Evolutionary conservation across 2,797 vertebrate genomes (phyloP), one percentile per base, ranked within the genome.

Genomic region (Notolepis coatsorum): DNA sequence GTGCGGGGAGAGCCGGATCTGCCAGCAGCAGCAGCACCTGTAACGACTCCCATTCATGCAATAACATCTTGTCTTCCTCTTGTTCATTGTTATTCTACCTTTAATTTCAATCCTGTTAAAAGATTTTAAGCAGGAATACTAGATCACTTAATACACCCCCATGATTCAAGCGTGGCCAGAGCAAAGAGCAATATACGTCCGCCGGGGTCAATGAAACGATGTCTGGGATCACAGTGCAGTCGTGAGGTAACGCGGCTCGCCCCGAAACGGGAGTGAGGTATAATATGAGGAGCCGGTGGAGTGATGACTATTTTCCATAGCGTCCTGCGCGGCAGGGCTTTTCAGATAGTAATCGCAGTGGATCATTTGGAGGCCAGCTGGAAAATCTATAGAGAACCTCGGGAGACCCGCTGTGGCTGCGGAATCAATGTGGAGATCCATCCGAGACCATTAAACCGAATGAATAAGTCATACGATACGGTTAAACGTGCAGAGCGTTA

Each of bases 331-430:
- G 79, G 74, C 81, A 71, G 65, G 75, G 79, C 68, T 63, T 78
- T 87, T 81, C n/a, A 61, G 73, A 54, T 65, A 68, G 69, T 78
- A 83, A 89, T 85, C 78, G 86, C 83, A 80, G 82, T 80, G 73
- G 82, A 90, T 89, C 78, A 73, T 89, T 86, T 62, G 61, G 58
- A 85, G 79, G 82, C 84, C 84, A 88, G 85, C 89, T 91, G 91
- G 84, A 84, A 87, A 91, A 90, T 87, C 86, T 77, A 86, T 85
- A 83, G 81, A 79, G 66, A 58, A 73, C 77, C 88, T 71, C 78
- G 12, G 54, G 89, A 83, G 86, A 80, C 79, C 62, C 53, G 77
- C 82, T 84, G 82, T 62, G 85, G 58, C 73, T 86, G 83, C 72
- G 79, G 82, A 88, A 87, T 90, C 89, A 77, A 84, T 88, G 71